Conservation (phyloP, 2,113 vertebrate genomes). For the Myotis davidii region DNA sequence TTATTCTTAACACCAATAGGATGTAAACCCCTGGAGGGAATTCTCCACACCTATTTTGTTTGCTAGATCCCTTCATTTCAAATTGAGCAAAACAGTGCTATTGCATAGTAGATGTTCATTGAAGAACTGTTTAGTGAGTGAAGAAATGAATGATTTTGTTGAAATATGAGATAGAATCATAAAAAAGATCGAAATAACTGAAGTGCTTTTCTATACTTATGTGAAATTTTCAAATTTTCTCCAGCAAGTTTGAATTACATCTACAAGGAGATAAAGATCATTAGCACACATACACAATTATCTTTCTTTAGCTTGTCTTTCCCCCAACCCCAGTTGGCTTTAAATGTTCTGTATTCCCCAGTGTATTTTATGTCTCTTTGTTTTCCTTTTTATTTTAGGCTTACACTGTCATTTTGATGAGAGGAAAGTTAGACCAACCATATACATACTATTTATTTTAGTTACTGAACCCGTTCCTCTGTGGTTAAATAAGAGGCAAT, state of each 20-base stretch:
- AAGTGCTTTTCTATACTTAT: not conserved
- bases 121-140: not conserved
- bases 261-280: not conserved
- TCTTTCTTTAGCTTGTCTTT: not conserved
- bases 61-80: not conserved
- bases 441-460: constrained; percentile 32
- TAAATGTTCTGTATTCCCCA: not conserved
- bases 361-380: not conserved
- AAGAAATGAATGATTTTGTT: not conserved
- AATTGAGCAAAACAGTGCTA: not conserved
- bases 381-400: constrained; percentile 29
- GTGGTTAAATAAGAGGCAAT: constrained; percentile 25
- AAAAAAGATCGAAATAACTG: constrained; percentile 1
- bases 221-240: not conserved
- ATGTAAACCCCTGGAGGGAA: not conserved
- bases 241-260: not conserved
- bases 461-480: not conserved
- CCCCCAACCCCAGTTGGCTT: not conserved
- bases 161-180: not conserved
- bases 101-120: not conserved
- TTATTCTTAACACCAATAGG: not conserved
- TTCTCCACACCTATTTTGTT: not conserved
- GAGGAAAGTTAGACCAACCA: constrained; percentile 8
- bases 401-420: constrained; percentile 8
- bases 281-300: not conserved